Base-by-base conservation (phyloP, 2,888 invertebrate species). In the Carpatolechia fugitivella region DNA sequence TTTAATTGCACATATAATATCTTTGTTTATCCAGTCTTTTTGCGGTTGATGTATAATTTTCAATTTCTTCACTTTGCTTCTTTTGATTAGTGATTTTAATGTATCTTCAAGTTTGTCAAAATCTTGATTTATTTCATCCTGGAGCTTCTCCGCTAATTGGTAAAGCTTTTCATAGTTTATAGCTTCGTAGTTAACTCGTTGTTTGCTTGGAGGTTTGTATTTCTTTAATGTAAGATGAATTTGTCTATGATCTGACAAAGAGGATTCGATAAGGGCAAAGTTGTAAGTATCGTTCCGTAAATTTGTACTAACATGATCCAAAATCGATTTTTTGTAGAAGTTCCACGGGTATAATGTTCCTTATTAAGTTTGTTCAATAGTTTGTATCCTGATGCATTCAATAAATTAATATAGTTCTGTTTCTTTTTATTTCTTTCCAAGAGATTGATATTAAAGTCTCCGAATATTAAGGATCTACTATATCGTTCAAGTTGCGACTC, bases 391-490 rank as follows among this genome's bases (percentile, higher is more conserved):
- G 60, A 8, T 48, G 52, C 54, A 13, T 55, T 52, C 13, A 58
- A 8, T 13, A 3, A 31, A 30, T 8, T 49, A 38, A n/a, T 59
- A 56, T 38, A 20, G n/a, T 14, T 56, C 35, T 5, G 51, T 40
- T 56, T 54, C 8, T 24, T 54, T n/a, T 56, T 50, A 18, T 2
- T 20, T 35, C 38, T 47, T 14, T 49, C 49, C 3, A 65, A 41
- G 7, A 65, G 33, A 48, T 63, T 54, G 4, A 62, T 51, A 33
- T 65, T 64, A 5, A 59, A 61, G 35, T 61, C 61, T n/a, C 63
- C 65, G 49, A 63, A 63, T 1, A 59, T 44, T 0, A 66, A 36
- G 33, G 61, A 54, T 60, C 61, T 56, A 10, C 55, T 57, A 29
- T 48, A 47, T 54, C 56, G 40, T 20, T 49, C 46, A n/a, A 62